phyloP scores from a whole-genome alignment of 2,888 invertebrate genomes.

The Tortrix viridana region DNA sequence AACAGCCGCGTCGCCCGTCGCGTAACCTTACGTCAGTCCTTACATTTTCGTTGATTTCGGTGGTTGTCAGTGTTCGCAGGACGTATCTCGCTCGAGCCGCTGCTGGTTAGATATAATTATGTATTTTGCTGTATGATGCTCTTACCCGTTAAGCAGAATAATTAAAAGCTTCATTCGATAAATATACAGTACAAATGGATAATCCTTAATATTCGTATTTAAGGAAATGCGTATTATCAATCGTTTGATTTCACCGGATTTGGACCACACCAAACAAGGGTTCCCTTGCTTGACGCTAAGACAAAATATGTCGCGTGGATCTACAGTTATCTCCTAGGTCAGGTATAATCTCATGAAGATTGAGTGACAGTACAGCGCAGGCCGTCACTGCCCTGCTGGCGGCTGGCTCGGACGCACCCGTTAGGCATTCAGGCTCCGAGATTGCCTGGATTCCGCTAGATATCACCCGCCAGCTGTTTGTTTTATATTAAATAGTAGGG shows the following conservation, averaged over 20 bases:
- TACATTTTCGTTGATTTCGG: too few species aligned
- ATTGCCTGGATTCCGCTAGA: constrained; percentile 73
- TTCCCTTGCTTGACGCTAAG: constrained; percentile 5
- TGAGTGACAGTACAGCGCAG: constrained; percentile 69
- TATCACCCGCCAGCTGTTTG: constrained; percentile 60
- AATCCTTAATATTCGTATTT: too few species aligned
- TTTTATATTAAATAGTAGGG: constrained; percentile 47
- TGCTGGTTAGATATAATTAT: too few species aligned
- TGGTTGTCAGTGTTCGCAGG: too few species aligned
- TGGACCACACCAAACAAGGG: constrained; percentile 21
- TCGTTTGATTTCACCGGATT: constrained; percentile 2
- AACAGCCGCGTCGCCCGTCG: too few species aligned
- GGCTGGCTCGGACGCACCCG: constrained; percentile 61
- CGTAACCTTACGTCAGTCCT: too few species aligned
- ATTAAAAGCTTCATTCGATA: too few species aligned
- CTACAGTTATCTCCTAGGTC: constrained; percentile 62
- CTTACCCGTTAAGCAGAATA: too few species aligned
- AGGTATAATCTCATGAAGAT: constrained; percentile 63
- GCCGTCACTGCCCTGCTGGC: constrained; percentile 55
- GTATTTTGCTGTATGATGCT: too few species aligned
- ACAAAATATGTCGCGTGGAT: constrained; percentile 61
- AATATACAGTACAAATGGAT: too few species aligned
- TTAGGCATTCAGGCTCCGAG: constrained; percentile 74
- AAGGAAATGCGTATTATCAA: neutral
- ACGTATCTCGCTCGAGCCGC: too few species aligned